These are phyloP conservation scores for Acromyrmex heyeri DNA, from an alignment of 1,140 invertebrate genomes.

Conservation along the genomic window DNA sequence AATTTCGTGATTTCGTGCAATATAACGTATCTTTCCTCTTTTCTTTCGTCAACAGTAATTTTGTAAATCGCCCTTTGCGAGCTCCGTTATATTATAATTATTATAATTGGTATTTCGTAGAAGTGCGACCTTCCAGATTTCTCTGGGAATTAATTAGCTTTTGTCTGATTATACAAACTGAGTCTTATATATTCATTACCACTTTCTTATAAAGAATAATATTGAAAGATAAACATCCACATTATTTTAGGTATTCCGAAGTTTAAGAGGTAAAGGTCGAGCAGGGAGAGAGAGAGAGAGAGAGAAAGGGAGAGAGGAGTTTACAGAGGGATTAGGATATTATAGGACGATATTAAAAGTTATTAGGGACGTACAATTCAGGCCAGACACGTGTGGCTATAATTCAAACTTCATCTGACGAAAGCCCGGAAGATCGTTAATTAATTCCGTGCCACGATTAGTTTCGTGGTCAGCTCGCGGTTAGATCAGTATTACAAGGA, in stretches of 20 bases:
- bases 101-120: neutral
- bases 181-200: neutral
- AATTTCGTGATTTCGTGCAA: neutral
- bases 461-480: neutral
- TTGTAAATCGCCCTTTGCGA: neutral
- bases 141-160: neutral
- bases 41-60: neutral
- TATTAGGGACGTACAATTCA: neutral
- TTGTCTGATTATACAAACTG: neutral
- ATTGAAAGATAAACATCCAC: neutral
- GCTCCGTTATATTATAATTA: neutral
- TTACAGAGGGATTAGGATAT: neutral
- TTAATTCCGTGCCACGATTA: neutral
- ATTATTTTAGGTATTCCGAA: neutral
- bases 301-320: neutral
- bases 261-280: slow-evolving; percentile 3
- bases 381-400: neutral
- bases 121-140: neutral
- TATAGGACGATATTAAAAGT: slow-evolving; percentile 15
- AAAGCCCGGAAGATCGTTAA: slow-evolving; percentile 5
- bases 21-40: neutral
- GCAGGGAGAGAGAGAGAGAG: neutral
- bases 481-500: neutral
- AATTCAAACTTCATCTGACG: neutral
- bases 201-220: neutral